Conservation (phyloP, 2,888 invertebrate species). For the Celastrina argiolus region DNA sequence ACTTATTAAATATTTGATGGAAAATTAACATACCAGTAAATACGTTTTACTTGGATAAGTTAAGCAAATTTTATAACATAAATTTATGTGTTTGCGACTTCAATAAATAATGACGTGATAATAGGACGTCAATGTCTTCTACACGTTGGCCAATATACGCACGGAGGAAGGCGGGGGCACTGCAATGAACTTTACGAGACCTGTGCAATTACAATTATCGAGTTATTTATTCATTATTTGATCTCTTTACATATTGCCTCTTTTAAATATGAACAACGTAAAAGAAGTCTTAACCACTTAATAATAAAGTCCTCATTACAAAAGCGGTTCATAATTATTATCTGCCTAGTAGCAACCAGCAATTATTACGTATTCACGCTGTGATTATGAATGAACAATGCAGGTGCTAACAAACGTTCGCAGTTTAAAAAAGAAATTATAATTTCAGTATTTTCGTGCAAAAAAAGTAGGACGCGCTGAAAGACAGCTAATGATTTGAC, state of each 20-base stretch:
- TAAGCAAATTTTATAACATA: background rate
- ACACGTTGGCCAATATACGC: background rate
- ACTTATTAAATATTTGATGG: background rate
- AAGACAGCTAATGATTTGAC: background rate
- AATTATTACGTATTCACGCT: conserved; percentile 19
- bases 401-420: conserved; percentile 4
- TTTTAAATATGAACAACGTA: background rate
- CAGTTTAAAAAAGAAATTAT: background rate
- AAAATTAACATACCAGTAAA: background rate
- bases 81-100: background rate
- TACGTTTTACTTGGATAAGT: too few relatives aligned
- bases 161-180: background rate
- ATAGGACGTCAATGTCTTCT: background rate
- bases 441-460: background rate
- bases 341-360: background rate
- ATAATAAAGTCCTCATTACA: background rate
- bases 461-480: conserved; percentile 19
- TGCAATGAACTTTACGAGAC: conserved; percentile 11
- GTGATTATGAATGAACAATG: conserved; percentile 20
- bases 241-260: background rate
- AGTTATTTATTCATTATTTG: conserved; percentile 17
- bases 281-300: background rate
- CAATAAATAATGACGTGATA: background rate
- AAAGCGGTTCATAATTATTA: background rate
- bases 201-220: background rate